phyloP scores from a whole-genome alignment of 37 sponge, comb jelly and placozoan species.

The Diacarnus erythraeanus region DNA sequence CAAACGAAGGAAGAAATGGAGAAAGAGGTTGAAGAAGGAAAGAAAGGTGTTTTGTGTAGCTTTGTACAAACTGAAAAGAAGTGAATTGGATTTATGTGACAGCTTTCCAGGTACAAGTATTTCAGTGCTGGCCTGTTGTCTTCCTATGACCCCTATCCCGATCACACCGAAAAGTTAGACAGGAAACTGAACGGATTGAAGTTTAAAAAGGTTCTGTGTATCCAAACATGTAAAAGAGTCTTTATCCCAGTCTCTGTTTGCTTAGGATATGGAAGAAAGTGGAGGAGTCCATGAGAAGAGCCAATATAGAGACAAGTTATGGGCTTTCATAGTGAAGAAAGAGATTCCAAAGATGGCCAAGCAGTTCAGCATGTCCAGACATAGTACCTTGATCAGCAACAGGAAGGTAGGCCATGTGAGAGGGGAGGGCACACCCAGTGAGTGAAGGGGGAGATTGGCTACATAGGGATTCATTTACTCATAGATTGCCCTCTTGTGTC shows the following conservation, averaged over 20 bases:
- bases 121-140: conserved; percentile 63
- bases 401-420: conserved; percentile 44
- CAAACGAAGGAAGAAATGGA: conserved; percentile 47
- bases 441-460: too few species aligned
- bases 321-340: conserved; percentile 81
- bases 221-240: background rate
- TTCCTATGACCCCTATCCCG: conserved; percentile 47
- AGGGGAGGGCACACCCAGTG: too few species aligned
- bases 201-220: conserved; percentile 1
- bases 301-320: conserved; percentile 48
- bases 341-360: conserved; percentile 85
- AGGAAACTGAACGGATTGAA: background rate
- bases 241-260: background rate
- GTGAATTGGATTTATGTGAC: background rate
- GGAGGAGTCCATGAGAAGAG: conserved; percentile 29
- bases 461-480: background rate
- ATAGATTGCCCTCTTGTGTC: conserved; percentile 85
- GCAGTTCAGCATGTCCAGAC: conserved; percentile 42
- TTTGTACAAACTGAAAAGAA: background rate
- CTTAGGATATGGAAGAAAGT: conserved; percentile 1
- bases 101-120: conserved; percentile 41
- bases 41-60: conserved; percentile 23
- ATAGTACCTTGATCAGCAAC: conserved; percentile 39
- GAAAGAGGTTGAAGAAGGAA: conserved; percentile 29
- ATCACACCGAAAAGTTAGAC: conserved; percentile 25